phyloP scores from a whole-genome alignment of 1,140 invertebrate species.

The Nylanderia fulva region DNA sequence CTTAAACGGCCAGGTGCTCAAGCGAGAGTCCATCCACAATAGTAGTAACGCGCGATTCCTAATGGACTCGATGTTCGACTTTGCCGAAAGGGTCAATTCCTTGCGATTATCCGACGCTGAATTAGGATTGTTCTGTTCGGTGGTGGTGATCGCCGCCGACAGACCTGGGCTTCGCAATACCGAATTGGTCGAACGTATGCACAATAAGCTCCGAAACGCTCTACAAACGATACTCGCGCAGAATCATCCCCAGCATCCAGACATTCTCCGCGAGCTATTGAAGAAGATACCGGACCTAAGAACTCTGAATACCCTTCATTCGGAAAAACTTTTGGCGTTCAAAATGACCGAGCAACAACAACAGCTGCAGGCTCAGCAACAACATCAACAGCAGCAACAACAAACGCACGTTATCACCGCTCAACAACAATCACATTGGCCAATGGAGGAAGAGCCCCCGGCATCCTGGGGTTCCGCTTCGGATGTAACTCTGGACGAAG shows the following conservation, averaged over 20 bases:
- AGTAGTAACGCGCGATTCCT: constrained; percentile 97
- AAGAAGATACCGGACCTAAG: constrained; percentile 98
- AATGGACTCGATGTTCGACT: constrained; percentile 98
- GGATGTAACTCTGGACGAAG: constrained; percentile 90
- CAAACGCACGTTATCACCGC: constrained; percentile 76
- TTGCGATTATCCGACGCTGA: constrained; percentile 96
- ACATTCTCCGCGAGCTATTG: constrained; percentile 94
- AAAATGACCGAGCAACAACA: constrained; percentile 96
- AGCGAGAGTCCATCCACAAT: constrained; percentile 95
- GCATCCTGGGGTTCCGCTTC: constrained; percentile 90
- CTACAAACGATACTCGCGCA: constrained; percentile 95
- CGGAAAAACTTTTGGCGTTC: constrained; percentile 97
- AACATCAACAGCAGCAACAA: constrained; percentile 77
- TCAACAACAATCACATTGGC: constrained; percentile 85
- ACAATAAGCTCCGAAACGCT: constrained; percentile 93
- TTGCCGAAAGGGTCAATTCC: constrained; percentile 96
- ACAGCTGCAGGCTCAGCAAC: constrained; percentile 89
- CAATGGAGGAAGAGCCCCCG: constrained; percentile 83
- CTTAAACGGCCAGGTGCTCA: constrained; percentile 96
- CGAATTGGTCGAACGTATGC: constrained; percentile 97
- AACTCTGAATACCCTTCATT: constrained; percentile 97
- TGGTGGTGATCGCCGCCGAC: constrained; percentile 97
- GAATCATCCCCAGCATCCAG: constrained; percentile 93
- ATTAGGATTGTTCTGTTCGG: constrained; percentile 97
- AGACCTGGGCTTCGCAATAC: constrained; percentile 96